These are phyloP conservation scores for Chromis chromis DNA, from an alignment of 2,797 vertebrate genomes.

Conservation along the genomic window DNA sequence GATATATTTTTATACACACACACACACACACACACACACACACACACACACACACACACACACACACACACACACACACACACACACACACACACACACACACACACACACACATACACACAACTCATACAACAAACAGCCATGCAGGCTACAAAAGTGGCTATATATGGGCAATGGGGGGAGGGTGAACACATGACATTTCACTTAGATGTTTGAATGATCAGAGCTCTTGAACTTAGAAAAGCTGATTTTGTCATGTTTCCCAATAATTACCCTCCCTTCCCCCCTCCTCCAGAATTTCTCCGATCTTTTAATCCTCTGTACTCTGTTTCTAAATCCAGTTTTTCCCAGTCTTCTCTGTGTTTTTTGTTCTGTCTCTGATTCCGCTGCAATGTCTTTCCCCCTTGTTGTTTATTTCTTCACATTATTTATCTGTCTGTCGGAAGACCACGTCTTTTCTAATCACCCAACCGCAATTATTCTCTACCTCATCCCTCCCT, in stretches of 20 bases:
- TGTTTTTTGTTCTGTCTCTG: conserved; percentile 18
- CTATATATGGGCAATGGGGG: neutral
- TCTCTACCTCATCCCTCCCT: conserved; percentile 44
- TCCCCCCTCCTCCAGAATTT: conserved; percentile 9
- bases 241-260: conserved; percentile 52
- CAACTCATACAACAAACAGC: too few species aligned
- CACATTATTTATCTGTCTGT: conserved; percentile 49
- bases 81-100: neutral
- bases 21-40: too few species aligned
- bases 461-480: conserved; percentile 40
- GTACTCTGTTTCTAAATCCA: conserved; percentile 40
- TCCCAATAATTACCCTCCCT: conserved; percentile 42
- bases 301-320: conserved; percentile 19
- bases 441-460: conserved; percentile 32
- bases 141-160: too few species aligned
- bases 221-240: conserved; percentile 27
- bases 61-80: neutral
- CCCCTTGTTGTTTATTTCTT: conserved; percentile 40
- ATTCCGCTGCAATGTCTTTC: conserved; percentile 24
- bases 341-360: conserved; percentile 10
- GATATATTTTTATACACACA: too few species aligned
- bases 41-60: too few species aligned
- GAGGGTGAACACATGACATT: conserved; percentile 38
- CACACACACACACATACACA: neutral
- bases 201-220: conserved; percentile 45